Conservation (phyloP, 2,113 vertebrate species). For the Neolamprologus toae region DNA sequence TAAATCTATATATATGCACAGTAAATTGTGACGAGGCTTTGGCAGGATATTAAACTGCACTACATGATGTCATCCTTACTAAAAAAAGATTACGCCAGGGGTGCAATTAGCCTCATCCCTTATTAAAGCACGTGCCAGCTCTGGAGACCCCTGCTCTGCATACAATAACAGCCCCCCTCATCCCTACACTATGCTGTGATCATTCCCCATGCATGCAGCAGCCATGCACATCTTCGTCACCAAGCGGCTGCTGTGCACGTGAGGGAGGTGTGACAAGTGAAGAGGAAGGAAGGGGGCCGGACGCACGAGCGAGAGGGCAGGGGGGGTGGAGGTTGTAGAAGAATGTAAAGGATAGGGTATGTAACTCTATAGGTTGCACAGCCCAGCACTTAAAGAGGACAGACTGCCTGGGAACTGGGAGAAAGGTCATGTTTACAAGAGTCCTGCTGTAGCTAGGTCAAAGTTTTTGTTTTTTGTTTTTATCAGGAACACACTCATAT, state of each 20-base stretch:
- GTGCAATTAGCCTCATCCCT: not conserved
- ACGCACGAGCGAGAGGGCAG: not conserved
- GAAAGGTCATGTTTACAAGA: constrained; percentile 73
- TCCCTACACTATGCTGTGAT: not conserved
- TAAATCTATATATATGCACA: not conserved
- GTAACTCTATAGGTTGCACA: constrained; percentile 19
- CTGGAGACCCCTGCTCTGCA: not conserved
- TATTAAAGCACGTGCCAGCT: not conserved
- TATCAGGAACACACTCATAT: not conserved
- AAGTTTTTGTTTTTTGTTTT: not conserved
- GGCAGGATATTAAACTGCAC: not conserved
- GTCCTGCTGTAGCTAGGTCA: not conserved
- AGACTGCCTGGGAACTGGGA: constrained; percentile 68
- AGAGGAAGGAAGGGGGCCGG: not conserved
- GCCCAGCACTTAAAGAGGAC: not conserved
- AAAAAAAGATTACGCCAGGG: not conserved
- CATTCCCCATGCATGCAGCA: constrained; percentile 38
- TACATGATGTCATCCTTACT: not conserved
- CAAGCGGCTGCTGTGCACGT: constrained; percentile 47
- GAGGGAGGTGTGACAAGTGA: constrained; percentile 34
- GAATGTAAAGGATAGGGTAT: constrained; percentile 17
- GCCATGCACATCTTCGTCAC: constrained; percentile 51
- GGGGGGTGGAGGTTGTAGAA: not conserved
- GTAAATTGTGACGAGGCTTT: not conserved
- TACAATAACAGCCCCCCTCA: not conserved